These are phyloP conservation scores for Eptesicus fuscus DNA, from an alignment of 2,113 vertebrate genomes.

Conservation along the genomic window DNA sequence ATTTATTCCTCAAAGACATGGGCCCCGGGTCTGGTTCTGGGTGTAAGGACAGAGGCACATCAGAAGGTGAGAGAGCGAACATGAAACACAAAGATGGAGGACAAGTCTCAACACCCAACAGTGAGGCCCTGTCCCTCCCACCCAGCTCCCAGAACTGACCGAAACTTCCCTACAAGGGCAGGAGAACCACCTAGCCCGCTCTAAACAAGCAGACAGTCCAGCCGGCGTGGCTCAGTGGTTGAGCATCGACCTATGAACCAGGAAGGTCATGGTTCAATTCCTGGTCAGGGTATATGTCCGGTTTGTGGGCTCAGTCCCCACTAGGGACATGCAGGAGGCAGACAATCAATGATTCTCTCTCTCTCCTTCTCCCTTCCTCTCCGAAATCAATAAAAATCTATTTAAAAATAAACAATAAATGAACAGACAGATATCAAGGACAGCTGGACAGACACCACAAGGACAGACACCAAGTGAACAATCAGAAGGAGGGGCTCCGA, in stretches of 20 bases:
- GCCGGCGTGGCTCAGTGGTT: too few relatives aligned
- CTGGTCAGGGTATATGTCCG: too few relatives aligned
- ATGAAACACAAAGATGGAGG: not conserved
- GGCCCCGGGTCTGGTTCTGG: too few relatives aligned
- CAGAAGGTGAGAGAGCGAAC: too few relatives aligned
- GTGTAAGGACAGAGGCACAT: not conserved
- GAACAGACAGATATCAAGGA: not conserved
- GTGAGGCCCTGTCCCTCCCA: not conserved
- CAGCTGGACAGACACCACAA: not conserved
- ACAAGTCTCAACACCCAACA: not conserved
- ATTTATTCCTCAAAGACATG: not conserved
- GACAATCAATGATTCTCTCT: too few relatives aligned
- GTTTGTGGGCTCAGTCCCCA: too few relatives aligned
- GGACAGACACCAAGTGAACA: not conserved
- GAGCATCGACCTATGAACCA: too few relatives aligned
- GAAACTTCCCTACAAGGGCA: not conserved
- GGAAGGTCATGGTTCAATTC: too few relatives aligned
- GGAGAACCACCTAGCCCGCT: not conserved
- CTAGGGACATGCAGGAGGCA: too few relatives aligned
- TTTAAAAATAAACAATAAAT: too few relatives aligned
- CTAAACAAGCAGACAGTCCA: not conserved
- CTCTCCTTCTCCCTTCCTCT: too few relatives aligned
- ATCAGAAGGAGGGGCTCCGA: not conserved
- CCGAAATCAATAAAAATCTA: too few relatives aligned
- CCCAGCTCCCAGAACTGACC: not conserved